phyloP scores from a whole-genome alignment of 2,888 invertebrate species.

The Microplitis deprimator region DNA sequence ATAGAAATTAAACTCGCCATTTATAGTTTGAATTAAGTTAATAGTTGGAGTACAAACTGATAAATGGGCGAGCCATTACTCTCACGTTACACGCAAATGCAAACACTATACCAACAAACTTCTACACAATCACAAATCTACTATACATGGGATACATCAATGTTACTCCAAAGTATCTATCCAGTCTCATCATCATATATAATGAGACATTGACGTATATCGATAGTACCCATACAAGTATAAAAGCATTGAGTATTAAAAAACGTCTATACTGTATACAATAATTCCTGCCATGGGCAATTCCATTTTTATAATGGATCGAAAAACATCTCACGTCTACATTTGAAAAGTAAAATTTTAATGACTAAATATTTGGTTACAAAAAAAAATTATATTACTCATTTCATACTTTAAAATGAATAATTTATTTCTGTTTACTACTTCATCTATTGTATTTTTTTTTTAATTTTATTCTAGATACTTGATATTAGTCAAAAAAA shows the following conservation, averaged over 20 bases:
- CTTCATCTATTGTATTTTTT: neutral
- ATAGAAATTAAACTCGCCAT: neutral
- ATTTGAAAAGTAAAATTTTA: neutral
- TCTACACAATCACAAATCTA: neutral
- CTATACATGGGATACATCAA: neutral
- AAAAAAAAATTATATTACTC: constrained; percentile 22
- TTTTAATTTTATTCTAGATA: neutral
- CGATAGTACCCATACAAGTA: neutral
- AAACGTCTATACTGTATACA: too few species aligned
- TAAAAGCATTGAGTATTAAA: too few species aligned
- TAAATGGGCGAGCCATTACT: neutral
- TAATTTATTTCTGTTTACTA: neutral
- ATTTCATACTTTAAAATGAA: neutral
- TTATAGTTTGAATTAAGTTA: neutral
- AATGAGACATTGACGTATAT: neutral
- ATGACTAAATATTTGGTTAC: neutral
- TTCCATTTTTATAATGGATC: constrained; percentile 14
- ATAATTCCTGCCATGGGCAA: too few species aligned
- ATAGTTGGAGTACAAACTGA: neutral
- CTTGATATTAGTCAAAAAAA: neutral
- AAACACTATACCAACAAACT: neutral
- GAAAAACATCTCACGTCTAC: constrained; percentile 5
- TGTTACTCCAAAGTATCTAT: neutral
- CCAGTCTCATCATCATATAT: neutral
- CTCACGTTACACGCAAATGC: neutral